A percentile compares a stretch with the other conserved stretches of the same genome.
These are phyloP conservation scores for Dinocampus coccinellae DNA, from an alignment of 2,888 invertebrate species.

Conservation along the genomic window DNA sequence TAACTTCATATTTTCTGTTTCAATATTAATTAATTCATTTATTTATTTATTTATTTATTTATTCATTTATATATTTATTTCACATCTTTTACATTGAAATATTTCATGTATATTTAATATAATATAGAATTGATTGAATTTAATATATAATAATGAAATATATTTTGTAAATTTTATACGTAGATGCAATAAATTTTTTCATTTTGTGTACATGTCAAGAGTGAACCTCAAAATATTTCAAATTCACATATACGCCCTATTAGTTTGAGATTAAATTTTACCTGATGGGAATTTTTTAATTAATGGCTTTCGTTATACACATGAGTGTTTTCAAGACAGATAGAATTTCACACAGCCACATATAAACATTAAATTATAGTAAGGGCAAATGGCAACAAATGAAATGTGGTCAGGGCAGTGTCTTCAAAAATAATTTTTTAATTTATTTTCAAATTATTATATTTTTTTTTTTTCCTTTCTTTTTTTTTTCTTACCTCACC, in stretches of 20 bases:
- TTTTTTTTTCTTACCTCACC: neutral
- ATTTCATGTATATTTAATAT: too few relatives aligned
- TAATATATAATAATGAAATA: constrained; percentile 1
- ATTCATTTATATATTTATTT: too few relatives aligned
- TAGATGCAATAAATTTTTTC: too few relatives aligned
- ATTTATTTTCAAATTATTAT: too few relatives aligned
- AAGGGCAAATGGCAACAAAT: neutral
- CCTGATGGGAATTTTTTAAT: constrained; percentile 56
- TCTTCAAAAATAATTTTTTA: neutral
- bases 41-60: too few relatives aligned
- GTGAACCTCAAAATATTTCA: neutral
- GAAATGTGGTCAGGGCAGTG: constrained; percentile 16
- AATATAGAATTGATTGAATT: neutral
- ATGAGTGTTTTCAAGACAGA: constrained; percentile 18
- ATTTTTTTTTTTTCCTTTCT: neutral
- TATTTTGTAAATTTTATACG: neutral
- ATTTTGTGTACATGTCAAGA: neutral
- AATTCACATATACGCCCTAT: constrained; percentile 10
- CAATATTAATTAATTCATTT: too few relatives aligned
- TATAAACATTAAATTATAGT: too few relatives aligned
- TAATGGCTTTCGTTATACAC: constrained; percentile 42
- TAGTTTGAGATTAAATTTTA: constrained; percentile 52
- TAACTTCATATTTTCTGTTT: too few relatives aligned
- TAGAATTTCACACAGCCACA: too few relatives aligned
- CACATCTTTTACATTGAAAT: too few relatives aligned